Base-by-base conservation (phyloP, 2,888 invertebrate species). In the Dascillus cervinus region DNA sequence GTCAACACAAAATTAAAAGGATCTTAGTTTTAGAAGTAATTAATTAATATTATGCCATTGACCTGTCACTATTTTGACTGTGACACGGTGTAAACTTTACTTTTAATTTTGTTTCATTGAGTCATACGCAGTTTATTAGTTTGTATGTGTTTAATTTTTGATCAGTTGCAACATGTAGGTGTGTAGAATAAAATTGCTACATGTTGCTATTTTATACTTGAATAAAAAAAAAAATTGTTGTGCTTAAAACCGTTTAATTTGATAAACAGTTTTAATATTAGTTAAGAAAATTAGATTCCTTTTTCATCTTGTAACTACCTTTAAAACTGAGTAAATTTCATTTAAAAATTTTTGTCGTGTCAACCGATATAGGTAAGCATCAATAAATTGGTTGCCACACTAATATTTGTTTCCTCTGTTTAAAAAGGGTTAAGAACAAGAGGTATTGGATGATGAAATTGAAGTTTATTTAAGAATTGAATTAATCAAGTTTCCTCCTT, bases 381-480 rank as follows among this genome's bases (percentile, higher is more conserved):
- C 37, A 50, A 49, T 46, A 50, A 49, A 51, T 43, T 41, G 46
- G 39, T 46, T 49, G 39, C 47, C 69, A 71, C 67, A 72, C 74
- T 75, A 75, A 75, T 73, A 65, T 70, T 71, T 69, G 73, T 75
- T 81, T 80, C 79, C 77, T 80, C 80, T 80, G 77, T 79, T 81
- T 79, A 77, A 61, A 74, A 81, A 81, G 81, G 81, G 79, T 77
- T 77, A 78, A 78, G 79, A 79, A 78, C 78, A 80, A 79, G 81
- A 80, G 77, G 77, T 78, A 76, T 79, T 77, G 81, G 81, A n/a
- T n/a, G n/a, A 79, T 81, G 80, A 81, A 76, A 72, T 73, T 52
- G 53, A 58, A 57, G 54, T 56, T 51, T 56, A 47, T 54, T 53
- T 44, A 47, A 45, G 39, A 41, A 47, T 41, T 40, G 39, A 41